Conservation (phyloP, 2,888 invertebrate genomes). For the Leucoma salicis region DNA sequence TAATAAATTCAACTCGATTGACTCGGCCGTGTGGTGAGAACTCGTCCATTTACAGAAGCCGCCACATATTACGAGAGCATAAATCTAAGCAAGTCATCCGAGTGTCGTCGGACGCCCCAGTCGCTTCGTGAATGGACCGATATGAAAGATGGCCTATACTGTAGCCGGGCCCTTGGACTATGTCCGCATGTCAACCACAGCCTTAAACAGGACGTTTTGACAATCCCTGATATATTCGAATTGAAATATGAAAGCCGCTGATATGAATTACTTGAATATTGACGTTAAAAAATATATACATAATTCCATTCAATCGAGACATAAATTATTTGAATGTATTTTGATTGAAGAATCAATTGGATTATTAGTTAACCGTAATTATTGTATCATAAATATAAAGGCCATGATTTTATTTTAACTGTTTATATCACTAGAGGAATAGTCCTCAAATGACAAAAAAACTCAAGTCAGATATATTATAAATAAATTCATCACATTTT, state of each 20-base stretch:
- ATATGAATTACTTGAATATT: slow-evolving; percentile 46
- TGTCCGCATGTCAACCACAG: slow-evolving; percentile 52
- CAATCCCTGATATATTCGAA: slow-evolving; percentile 66
- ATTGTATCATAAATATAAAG: too few relatives aligned
- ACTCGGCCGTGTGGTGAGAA: slow-evolving; percentile 69
- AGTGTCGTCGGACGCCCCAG: slow-evolving; percentile 59
- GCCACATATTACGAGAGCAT: slow-evolving; percentile 62
- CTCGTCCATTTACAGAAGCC: slow-evolving; percentile 74
- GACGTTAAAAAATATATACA: slow-evolving; percentile 17
- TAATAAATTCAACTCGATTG: slow-evolving; percentile 78
- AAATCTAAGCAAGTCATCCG: slow-evolving; percentile 67
- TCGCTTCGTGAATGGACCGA: slow-evolving; percentile 62
- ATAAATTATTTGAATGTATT: neutral
- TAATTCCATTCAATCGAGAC: neutral
- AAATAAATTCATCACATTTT: slow-evolving; percentile 62
- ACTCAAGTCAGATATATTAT: slow-evolving; percentile 41
- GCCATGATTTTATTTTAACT: too few relatives aligned
- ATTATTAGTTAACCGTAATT: too few relatives aligned
- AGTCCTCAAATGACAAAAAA: slow-evolving; percentile 14
- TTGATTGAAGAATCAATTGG: too few relatives aligned
- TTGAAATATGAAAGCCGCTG: slow-evolving; percentile 71
- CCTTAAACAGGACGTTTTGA: slow-evolving; percentile 68
- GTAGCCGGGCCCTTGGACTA: slow-evolving; percentile 37
- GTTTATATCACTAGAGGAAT: too few relatives aligned
- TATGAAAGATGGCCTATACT: slow-evolving; percentile 69